Base-by-base conservation (phyloP, 1,140 invertebrate genomes). In the Helicoverpa armigera region DNA sequence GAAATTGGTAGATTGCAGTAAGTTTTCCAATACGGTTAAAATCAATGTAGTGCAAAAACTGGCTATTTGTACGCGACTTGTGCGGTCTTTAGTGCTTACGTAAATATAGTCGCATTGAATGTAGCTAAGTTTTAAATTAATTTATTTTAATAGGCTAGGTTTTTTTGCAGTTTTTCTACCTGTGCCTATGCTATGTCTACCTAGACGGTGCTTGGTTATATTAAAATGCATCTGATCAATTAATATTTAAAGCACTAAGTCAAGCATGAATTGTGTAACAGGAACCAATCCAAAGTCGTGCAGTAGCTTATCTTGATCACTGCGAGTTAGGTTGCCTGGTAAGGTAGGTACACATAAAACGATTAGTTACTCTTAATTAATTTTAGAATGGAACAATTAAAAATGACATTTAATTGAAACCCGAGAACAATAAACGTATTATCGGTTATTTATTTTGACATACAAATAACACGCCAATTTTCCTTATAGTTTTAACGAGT, bases 281-380 rank as follows among this genome's bases (percentile, higher is more conserved):
- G 69, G 69, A 72, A 72, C 69, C 54, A 54, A 72, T 54, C 35
- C 50, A 53, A 54, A 31, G 50, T 54, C 69, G 69, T 72, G 69
- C 69, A 13, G 35, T 2, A 54, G 14, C 69, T 54, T 72, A 72
- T 72, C 50, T 72, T 54, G 69, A 72, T 72, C 50, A 53, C 51
- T 4, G 31, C 5, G 10, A 50, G 16, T 43, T 53, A 65, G 13
- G 2, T 18, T 14, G 35, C 31, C 10, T 16, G n/a, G 31, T 48
- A 14, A 14, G 35, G 35, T 43, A 43, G 35, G 35, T 43, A 43
- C 5, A 43, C 5, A 43, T 43, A 43, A 43, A 43, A 43, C 35
- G 35, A 43, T 43, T 43, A 43, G 35, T 43, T 43, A 43, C 5
- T 43, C 5, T 43, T 43, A 7, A 43, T 43, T 9, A 5, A 43